A percentile compares a stretch with the other conserved stretches of the same genome.
These are phyloP conservation scores for Sinocyclocheilus rhinocerous DNA, from an alignment of 2,113 vertebrate species.

Conservation along the genomic window DNA sequence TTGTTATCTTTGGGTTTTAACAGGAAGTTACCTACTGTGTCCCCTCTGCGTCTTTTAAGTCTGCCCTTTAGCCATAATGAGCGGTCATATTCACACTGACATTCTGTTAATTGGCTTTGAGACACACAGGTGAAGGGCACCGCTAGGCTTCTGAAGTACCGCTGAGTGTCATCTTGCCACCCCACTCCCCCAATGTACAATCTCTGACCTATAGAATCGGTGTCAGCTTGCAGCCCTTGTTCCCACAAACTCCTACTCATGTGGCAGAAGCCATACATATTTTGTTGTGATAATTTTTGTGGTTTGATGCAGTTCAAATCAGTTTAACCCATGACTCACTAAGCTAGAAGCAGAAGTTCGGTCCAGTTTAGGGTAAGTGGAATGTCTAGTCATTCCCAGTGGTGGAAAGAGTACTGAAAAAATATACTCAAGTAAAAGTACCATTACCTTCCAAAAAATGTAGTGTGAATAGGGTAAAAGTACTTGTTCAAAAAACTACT, in stretches of 20 bases:
- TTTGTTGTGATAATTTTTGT: neutral
- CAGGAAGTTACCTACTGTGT: constrained; percentile 33
- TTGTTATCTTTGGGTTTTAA: constrained; percentile 28
- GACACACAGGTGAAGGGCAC: constrained; percentile 45
- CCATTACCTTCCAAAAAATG: too few relatives aligned
- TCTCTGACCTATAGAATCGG: constrained; percentile 18
- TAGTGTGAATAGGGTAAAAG: too few relatives aligned
- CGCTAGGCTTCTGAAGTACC: constrained; percentile 55
- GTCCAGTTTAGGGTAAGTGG: neutral
- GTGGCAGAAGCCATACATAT: neutral
- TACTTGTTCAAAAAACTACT: too few relatives aligned
- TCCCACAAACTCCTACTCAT: neutral
- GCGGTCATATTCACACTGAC: constrained; percentile 56
- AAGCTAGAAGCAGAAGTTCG: too few relatives aligned
- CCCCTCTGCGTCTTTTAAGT: constrained; percentile 46
- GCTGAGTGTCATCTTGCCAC: constrained; percentile 38
- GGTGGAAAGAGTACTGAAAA: too few relatives aligned
- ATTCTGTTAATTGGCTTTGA: constrained; percentile 64
- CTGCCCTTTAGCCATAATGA: constrained; percentile 64
- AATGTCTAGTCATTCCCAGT: neutral
- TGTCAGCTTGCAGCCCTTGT: neutral
- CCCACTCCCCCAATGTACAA: neutral
- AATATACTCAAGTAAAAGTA: too few relatives aligned
- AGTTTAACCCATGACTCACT: neutral
- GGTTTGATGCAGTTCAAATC: neutral